phyloP scores from a whole-genome alignment of 2,113 vertebrate genomes.

The Campylomormyrus numenius region DNA sequence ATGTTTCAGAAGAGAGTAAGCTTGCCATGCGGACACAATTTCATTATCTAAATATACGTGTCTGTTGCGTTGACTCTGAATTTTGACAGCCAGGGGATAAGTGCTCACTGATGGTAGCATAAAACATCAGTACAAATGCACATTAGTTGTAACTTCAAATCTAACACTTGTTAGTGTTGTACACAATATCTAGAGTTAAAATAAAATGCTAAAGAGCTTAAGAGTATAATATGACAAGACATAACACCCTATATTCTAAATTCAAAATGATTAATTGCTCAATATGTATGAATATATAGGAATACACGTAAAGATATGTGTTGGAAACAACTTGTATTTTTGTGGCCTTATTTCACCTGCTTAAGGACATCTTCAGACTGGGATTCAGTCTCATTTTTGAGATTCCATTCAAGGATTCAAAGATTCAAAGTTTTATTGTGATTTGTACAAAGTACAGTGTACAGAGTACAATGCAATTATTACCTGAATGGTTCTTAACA shows the following conservation, averaged over 20 bases:
- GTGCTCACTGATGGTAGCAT: not conserved
- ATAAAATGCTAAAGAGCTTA: not conserved
- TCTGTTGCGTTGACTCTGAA: not conserved
- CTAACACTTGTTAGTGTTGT: not conserved
- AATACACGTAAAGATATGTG: not conserved
- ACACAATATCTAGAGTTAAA: not conserved
- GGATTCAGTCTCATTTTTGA: not conserved
- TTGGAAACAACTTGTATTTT: not conserved
- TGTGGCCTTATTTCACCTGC: not conserved
- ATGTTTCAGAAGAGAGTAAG: constrained; percentile 62
- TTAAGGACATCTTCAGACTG: not conserved
- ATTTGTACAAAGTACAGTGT: no score
- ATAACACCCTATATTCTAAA: not conserved
- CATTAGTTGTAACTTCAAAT: not conserved
- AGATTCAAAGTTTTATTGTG: no score
- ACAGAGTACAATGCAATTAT: no score
- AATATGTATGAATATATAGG: not conserved
- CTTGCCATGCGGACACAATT: not conserved
- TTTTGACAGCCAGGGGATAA: not conserved
- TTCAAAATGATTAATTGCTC: not conserved
- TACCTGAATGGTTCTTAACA: not conserved
- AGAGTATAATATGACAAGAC: not conserved
- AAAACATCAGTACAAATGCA: not conserved
- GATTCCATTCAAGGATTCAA: no score
- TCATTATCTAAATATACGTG: not conserved